Base-by-base conservation (phyloP, 2,888 invertebrate species). In the Microctonus brassicae region DNA sequence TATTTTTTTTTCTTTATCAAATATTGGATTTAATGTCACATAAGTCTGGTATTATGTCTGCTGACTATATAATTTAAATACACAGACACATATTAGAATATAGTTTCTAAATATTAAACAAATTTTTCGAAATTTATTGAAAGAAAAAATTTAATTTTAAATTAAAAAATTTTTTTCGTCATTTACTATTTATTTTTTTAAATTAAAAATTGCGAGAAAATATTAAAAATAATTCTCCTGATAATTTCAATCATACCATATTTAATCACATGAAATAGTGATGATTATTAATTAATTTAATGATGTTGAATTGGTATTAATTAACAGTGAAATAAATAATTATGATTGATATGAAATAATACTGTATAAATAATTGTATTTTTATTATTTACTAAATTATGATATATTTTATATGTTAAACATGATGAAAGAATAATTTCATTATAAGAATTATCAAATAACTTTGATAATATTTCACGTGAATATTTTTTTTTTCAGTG, bases 1-100 rank as follows among this genome's bases (percentile, higher is more conserved):
- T 13, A 55, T 33, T 42, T n/a, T 58, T 58, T n/a, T 22, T 53
- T 61, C 39, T 47, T 47, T 47, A 47, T 47, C 47, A 47, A 47
- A 47, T 47, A 47, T 47, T 47, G 17, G 17, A 7, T 17, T 47
- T 17, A 47, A 17, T 47, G 47, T n/a, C 47, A n/a, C 47, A 17
- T 17, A 47, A 4, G 17, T 47, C 17, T 17, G 17, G 17, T 17
- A 7, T 47, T 47, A 17, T 47, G 17, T 47, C 17, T n/a, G 47
- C 17, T 7, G 0, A 47, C 20, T 47, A 4, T 7, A 4, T 17
- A 7, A 17, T 9, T 4, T 9, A 7, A 20, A 17, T 17, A n/a
- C 13, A 36, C 17, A 47, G 17, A 47, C 17, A 47, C 17, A 20
- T 47, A 47, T 47, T 47, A 9, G 17, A 47, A 47, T 47, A 47